Evolutionary conservation across 2,113 vertebrate species (phyloP), one percentile per base, ranked within the genome.

Genomic region (Halichoerus grypus): DNA sequence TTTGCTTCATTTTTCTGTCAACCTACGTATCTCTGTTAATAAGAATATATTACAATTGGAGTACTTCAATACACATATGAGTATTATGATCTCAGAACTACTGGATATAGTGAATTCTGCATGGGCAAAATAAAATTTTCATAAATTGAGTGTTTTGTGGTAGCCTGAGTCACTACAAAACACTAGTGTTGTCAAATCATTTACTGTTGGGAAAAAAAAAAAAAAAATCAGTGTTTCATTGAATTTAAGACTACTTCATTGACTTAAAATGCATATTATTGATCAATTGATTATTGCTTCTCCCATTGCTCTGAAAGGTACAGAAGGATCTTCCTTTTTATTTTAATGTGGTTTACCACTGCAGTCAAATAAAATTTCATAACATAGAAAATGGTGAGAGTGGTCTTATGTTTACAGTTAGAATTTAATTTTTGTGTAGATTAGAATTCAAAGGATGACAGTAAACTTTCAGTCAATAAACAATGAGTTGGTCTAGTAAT

Each of bases 371-470:
- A 80, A 81, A 51, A 83, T 65, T 57, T 77, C 46, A 42, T 18
- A 84, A 77, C 19, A 79, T 1, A 83, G 1, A 80, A 71, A 94
- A 39, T 59, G 26, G 42, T 57, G 3, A 55, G 71, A 57, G 42
- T 67, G 28, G 14, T 33, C 76, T 92, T 89, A 0, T 49, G 49
- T 49, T 92, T 92, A n/a, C 4, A 87, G 53, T 89, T 89, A 88
- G 24, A 86, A 87, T 79, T 69, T 84, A 55, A 55, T 72, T 96
- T 91, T 77, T 82, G 26, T 87, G 33, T 39, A 79, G 31, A 79
- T 72, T 59, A 84, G 19, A 92, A 96, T 83, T 76, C 59, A 88
- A 81, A 94, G 71, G 79, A 24, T 74, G 65, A 77, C 24, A 91
- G 72, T 46, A 14, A 91, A 72, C 5, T 88, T 36, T 63, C 65